phyloP scores from a whole-genome alignment of 2,797 vertebrate species.

The Diplodus sargus region DNA sequence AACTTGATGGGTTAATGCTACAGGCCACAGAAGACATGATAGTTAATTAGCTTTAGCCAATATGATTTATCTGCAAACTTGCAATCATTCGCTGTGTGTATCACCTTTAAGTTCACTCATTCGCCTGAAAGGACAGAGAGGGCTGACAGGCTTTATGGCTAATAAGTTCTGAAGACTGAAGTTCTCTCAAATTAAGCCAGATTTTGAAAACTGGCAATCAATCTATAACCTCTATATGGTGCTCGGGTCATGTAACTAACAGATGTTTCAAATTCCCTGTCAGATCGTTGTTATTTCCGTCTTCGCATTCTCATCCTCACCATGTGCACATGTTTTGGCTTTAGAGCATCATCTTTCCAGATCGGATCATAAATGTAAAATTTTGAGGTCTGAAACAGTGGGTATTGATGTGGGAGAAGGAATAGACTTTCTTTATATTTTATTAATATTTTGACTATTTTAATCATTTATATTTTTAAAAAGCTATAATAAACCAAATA shows the following conservation, averaged over 20 bases:
- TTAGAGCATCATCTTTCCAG: slow-evolving; percentile 55
- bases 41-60: no score
- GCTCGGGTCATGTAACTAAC: background rate
- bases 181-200: slow-evolving; percentile 3
- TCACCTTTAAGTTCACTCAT: background rate
- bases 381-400: slow-evolving; percentile 6
- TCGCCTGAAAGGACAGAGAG: background rate
- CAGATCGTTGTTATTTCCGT: slow-evolving; percentile 19
- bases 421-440: slow-evolving; percentile 2
- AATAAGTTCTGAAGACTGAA: background rate
- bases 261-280: background rate
- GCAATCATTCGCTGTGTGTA: no score
- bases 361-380: slow-evolving; percentile 33
- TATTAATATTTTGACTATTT: no score
- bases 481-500: background rate
- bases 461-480: background rate
- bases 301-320: slow-evolving; percentile 67
- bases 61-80: no score
- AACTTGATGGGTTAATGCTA: no score
- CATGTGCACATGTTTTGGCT: slow-evolving; percentile 60
- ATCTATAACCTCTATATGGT: background rate
- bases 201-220: background rate
- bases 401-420: background rate
- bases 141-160: background rate
- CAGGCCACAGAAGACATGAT: no score